Percentiles rank a stretch among this genome's conserved stretches.
Conservation (phyloP, 2,888 invertebrate species). For the Papilio gigon region DNA sequence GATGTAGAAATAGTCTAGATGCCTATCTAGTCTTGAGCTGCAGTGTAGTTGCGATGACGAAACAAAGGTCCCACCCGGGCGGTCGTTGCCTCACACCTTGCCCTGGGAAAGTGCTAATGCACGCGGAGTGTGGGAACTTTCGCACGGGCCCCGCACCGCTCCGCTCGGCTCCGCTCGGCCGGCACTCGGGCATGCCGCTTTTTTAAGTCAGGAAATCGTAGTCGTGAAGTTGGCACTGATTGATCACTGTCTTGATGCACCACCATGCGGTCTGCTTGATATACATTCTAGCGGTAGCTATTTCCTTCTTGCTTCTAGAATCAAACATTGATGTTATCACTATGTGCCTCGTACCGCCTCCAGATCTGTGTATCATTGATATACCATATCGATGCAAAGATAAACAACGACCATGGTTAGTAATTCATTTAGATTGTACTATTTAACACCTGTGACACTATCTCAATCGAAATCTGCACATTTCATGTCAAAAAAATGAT, state of each 20-base stretch:
- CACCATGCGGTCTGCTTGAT: too few relatives aligned
- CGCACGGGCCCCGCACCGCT: conserved; percentile 55
- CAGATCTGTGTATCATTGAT: neutral
- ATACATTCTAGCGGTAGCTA: too few relatives aligned
- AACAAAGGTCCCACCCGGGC: conserved; percentile 44
- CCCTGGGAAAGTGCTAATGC: conserved; percentile 53
- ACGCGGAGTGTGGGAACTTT: conserved; percentile 65
- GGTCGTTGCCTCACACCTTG: conserved; percentile 54
- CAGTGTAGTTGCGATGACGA: conserved; percentile 17
- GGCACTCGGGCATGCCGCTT: conserved; percentile 16
- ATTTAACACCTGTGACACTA: neutral
- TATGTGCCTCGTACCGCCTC: too few relatives aligned
- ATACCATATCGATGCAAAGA: neutral
- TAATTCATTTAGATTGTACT: neutral
- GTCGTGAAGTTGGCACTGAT: conserved; percentile 8
- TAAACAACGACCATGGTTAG: neutral
- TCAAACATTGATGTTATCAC: neutral
- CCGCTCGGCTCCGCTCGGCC: conserved; percentile 35
- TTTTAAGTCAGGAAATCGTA: conserved; percentile 21
- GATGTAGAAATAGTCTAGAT: neutral
- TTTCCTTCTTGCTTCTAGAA: neutral
- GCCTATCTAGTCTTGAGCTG: neutral
- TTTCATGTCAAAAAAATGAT: conserved; percentile 24
- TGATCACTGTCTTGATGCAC: neutral
- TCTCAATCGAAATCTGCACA: neutral